Base-by-base conservation (phyloP, 2,888 invertebrate species). In the Trissolcus japonicus region DNA sequence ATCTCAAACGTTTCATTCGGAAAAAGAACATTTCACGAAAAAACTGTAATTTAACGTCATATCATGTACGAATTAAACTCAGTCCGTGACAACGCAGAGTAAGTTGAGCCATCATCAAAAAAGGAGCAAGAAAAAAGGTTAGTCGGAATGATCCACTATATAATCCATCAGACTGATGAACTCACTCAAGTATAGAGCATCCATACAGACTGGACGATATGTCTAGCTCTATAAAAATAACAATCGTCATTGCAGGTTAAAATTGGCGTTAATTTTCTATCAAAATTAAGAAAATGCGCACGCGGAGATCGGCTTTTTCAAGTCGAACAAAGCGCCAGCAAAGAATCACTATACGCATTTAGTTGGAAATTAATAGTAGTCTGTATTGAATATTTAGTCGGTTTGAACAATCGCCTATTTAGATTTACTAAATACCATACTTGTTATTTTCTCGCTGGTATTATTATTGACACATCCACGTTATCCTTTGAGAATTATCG, bases 401-500 rank as follows among this genome's bases (percentile, higher is more conserved):
- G n/a, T n/a, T n/a, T n/a, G n/a, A n/a, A n/a, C n/a, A n/a, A n/a
- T n/a, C n/a, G n/a, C n/a, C n/a, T n/a, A n/a, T n/a, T n/a, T n/a
- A n/a, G n/a, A n/a, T n/a, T n/a, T n/a, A n/a, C n/a, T n/a, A n/a
- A n/a, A n/a, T n/a, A n/a, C n/a, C n/a, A n/a, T n/a, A n/a, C n/a
- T n/a, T 71, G 74, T 78, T 57, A 74, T 74, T 78, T 71, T 57
- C 61, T 41, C 62, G 69, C 61, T 62, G 59, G 50, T 60, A 65
- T 63, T 57, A 59, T 62, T 67, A 71, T 67, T 35, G 46, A 54
- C 59, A 54, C 71, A 75, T 71, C 67, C 41, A 59, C 72, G 68
- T 75, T n/a, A 73, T 77, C 68, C 74, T 75, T 74, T n/a, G 55
- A 61, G 57, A 67, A 78, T 78, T 69, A 77, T 67, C 65, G n/a